phyloP scores from a whole-genome alignment of 2,888 invertebrate genomes.

The Heteropelma amictum region DNA sequence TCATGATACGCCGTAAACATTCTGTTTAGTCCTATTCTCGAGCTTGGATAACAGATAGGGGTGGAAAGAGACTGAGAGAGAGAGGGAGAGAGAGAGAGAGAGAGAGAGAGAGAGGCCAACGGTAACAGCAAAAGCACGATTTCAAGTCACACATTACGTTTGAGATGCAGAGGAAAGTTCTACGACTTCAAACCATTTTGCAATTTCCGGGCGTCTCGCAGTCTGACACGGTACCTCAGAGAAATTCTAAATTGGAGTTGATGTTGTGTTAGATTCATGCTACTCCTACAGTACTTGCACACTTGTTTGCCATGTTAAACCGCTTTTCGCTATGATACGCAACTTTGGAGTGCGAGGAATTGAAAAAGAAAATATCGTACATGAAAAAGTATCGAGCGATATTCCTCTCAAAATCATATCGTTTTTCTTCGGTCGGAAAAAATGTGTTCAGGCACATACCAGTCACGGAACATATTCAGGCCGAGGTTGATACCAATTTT shows the following conservation, averaged over 20 bases:
- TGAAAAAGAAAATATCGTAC: too few relatives aligned
- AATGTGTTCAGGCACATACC: too few relatives aligned
- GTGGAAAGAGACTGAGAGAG: neutral
- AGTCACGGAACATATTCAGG: too few relatives aligned
- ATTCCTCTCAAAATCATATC: too few relatives aligned
- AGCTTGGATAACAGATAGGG: neutral
- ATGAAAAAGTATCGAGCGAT: too few relatives aligned
- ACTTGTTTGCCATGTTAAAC: neutral
- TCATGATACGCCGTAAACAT: slow-evolving; percentile 53
- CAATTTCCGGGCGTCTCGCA: slow-evolving; percentile 36
- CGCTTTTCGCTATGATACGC: slow-evolving; percentile 25
- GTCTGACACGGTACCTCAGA: neutral
- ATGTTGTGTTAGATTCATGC: neutral
- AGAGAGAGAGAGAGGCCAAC: neutral
- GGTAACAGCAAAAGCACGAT: neutral
- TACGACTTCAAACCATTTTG: slow-evolving; percentile 12
- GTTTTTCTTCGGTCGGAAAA: too few relatives aligned
- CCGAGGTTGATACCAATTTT: too few relatives aligned
- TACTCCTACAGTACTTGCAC: neutral
- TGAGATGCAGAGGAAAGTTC: neutral
- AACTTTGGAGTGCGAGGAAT: too few relatives aligned
- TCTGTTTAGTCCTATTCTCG: slow-evolving; percentile 39
- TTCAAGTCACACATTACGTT: slow-evolving; percentile 1
- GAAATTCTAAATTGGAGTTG: slow-evolving; percentile 1
- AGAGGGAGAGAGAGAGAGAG: slow-evolving; percentile 2